A percentile compares a stretch with the other conserved stretches of the same genome.
These are phyloP conservation scores for Polydrusus cervinus DNA, from an alignment of 2,888 invertebrate species.

Conservation along the genomic window DNA sequence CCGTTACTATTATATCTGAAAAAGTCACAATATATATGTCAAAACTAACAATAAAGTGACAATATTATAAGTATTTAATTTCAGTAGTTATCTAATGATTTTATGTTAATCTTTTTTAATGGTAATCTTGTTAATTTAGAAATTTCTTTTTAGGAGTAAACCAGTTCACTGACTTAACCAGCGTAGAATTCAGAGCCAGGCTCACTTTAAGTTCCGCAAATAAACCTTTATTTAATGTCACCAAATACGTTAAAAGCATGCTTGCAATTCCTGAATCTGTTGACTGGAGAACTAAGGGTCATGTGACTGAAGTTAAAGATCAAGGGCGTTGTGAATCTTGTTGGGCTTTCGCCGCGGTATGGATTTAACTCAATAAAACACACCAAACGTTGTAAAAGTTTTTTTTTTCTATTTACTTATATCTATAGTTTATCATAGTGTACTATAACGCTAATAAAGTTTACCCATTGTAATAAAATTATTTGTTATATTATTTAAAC, in stretches of 20 bases:
- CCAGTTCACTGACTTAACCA: conserved; percentile 57
- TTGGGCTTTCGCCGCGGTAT: conserved; percentile 58
- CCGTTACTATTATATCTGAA: no score
- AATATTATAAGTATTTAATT: no score
- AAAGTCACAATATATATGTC: no score
- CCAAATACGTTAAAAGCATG: conserved; percentile 13
- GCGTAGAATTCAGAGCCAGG: conserved; percentile 53
- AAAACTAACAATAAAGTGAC: no score
- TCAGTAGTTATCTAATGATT: no score
- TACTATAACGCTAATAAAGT: no score
- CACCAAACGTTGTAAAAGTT: no score
- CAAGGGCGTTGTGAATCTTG: conserved; percentile 59
- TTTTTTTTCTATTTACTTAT: no score
- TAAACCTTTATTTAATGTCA: conserved; percentile 12
- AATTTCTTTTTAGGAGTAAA: conserved; percentile 55
- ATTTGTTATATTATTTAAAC: conserved; percentile 36
- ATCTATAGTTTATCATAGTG: no score
- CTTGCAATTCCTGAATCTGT: no score
- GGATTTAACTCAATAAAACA: conserved; percentile 25
- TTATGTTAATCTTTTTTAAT: no score
- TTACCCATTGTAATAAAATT: conserved; percentile 36
- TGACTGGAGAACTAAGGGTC: conserved; percentile 59
- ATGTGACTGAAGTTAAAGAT: conserved; percentile 57
- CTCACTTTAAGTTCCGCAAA: conserved; percentile 27
- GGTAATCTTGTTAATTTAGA: no score